Evolutionary conservation across 2,888 invertebrate species (phyloP), one percentile per base, ranked within the genome.

Genomic region (Parnassius orleans): DNA sequence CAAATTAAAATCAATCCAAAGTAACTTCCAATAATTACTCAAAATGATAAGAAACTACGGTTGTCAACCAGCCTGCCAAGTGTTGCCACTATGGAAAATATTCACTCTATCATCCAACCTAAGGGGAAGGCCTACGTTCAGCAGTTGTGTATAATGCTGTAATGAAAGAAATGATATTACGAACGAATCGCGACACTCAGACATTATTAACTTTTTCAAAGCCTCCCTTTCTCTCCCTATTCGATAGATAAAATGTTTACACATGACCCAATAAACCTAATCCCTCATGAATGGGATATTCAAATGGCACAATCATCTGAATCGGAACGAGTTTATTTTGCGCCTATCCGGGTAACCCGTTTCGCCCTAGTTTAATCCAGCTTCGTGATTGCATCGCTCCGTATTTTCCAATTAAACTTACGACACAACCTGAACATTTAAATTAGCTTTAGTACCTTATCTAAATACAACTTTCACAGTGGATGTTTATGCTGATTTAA

Each of bases 401-500:
- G 60, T 60, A 42, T 57, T 77, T 80, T 78, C 83, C 82, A 84
- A 84, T 85, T 84, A 82, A 84, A 84, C 76, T 84, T 83, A 76
- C 72, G 73, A 74, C 72, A 65, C 72, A 74, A 73, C 67, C 74
- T 72, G 76, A 75, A 79, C 78, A 79, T 78, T 83, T 80, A 79
- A 81, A 80, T 82, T 79, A 79, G 77, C 76, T 72, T 65, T 67
- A 64, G 60, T 48, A 51, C 63, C 63, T 55, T 63, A 53, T 64
- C 64, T 64, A 64, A 54, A 60, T 57, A 48, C 50, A 53, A 24
- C 48, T 54, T 44, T 54, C 60, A 19, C 47, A 42, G 44, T 24
- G 48, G 48, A 15, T 42, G 3, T 33, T 10, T 11, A n/a, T 54
- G 44, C 43, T 24, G 53, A 50, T 54, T 42, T 10, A 41, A 15